Evolutionary conservation across 2,113 vertebrate genomes (phyloP), one percentile per base, ranked within the genome.

Genomic region (Pseudonaja textilis): DNA sequence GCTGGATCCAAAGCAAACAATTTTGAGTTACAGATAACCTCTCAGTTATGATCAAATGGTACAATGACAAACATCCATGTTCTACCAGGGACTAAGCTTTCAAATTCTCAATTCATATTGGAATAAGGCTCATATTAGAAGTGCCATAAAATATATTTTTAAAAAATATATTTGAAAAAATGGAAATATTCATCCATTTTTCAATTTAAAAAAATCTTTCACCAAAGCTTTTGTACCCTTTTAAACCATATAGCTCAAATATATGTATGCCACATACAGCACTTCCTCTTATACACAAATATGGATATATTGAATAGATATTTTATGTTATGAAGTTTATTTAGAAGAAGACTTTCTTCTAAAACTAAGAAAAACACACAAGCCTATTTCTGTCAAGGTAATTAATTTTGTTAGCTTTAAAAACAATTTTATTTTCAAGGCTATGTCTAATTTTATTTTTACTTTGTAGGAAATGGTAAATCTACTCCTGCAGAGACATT

Each of bases 121-220:
- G 14, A 74, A 74, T 74, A 34, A 34, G 64, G n/a, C 64, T 74
- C 64, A 34, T 34, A 18, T 74, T 34, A 34, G 5, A 34, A 74
- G n/a, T 74, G 18, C 64, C 4, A n/a, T 69, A 69, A 69, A 69
- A 34, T 26, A 34, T 18, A 34, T 34, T 61, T 29, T 61, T 34
- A n/a, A 34, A 61, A 74, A 93, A 89, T 92, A 88, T 12, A 16
- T 25, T 93, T 93, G 64, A 89, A 93, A 94, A 92, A 89, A 29
- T 14, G 74, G 20, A 39, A 91, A 91, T 91, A 87, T 94, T 59
- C 89, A 57, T 93, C 64, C n/a, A 54, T 87, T 96, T 96, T 96
- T 90, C 42, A 85, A 95, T 87, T 52, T 22, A n/a, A 42, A 92
- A 93, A 95, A 95, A 96, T 95, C 85, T 94, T 39, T 81, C 94